phyloP scores from a whole-genome alignment of 2,113 vertebrate genomes.

The Hypocryptadius cinnamomeus region DNA sequence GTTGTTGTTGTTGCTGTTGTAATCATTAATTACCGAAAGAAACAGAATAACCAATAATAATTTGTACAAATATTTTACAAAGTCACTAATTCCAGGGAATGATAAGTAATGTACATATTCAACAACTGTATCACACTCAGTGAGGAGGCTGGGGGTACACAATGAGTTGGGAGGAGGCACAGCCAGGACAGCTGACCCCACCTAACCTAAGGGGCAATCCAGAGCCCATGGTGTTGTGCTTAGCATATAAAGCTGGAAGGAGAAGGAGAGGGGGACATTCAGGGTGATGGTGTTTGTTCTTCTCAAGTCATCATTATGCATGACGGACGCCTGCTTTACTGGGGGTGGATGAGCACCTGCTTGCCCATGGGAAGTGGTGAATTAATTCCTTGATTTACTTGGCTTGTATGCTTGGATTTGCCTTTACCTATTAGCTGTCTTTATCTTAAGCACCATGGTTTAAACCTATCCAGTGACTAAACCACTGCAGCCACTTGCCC shows the following conservation, averaged over 20 bases:
- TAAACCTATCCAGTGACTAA: background rate
- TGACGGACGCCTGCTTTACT: background rate
- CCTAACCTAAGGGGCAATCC: background rate
- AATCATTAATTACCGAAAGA: background rate
- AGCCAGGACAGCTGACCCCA: background rate
- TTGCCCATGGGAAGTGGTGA: background rate
- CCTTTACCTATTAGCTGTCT: background rate
- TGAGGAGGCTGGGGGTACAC: fast-evolving
- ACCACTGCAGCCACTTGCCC: background rate
- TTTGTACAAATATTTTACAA: background rate
- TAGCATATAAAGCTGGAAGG: background rate
- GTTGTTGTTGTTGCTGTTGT: background rate
- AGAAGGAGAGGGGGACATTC: background rate
- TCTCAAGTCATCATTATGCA: background rate
- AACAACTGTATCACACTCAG: background rate
- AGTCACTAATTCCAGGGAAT: background rate
- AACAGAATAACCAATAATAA: background rate
- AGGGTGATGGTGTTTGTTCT: background rate
- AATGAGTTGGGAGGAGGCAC: background rate
- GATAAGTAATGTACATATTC: background rate
- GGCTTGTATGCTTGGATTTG: background rate
- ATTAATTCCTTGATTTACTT: background rate
- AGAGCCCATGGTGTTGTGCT: background rate
- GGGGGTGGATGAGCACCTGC: background rate
- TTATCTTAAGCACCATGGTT: background rate